phyloP scores from a whole-genome alignment of 2,888 invertebrate genomes.

The Leptinotarsa haldemani region DNA sequence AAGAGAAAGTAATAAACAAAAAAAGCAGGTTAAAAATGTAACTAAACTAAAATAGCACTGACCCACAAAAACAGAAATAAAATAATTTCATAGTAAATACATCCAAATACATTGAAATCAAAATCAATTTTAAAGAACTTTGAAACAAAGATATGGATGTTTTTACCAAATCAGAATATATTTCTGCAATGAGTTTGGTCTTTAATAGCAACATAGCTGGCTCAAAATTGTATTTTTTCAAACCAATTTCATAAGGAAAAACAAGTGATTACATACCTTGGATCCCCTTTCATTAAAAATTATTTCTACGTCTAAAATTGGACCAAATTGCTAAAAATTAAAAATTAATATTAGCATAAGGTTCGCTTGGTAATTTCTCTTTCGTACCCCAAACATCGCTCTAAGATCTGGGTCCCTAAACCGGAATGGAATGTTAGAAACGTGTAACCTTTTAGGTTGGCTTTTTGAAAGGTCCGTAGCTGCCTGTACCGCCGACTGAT shows the following conservation, averaged over 20 bases:
- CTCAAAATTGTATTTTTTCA: conserved; percentile 53
- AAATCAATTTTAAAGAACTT: background rate
- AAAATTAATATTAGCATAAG: conserved; percentile 20
- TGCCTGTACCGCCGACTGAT: conserved; percentile 59
- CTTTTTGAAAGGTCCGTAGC: conserved; percentile 73
- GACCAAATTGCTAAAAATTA: conserved; percentile 94
- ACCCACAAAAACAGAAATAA: conserved; percentile 34
- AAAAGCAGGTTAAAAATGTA: conserved; percentile 14
- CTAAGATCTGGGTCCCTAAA: conserved; percentile 99
- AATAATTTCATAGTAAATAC: conserved; percentile 6
- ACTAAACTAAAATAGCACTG: conserved; percentile 41
- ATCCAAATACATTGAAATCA: conserved; percentile 4
- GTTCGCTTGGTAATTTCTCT: background rate
- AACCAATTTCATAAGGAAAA: conserved; percentile 39
- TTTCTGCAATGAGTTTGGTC: conserved; percentile 50
- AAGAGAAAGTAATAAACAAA: conserved; percentile 1
- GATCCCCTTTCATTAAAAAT: conserved; percentile 99
- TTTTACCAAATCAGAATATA: background rate
- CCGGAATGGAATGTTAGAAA: conserved; percentile 99
- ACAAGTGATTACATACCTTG: conserved; percentile 83
- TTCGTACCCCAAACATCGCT: conserved; percentile 96
- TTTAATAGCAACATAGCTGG: conserved; percentile 64
- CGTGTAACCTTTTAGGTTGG: conserved; percentile 96
- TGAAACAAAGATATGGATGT: background rate
- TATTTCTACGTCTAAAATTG: conserved; percentile 99